Evolutionary conservation across 2,113 vertebrate genomes (phyloP), one percentile per base, ranked within the genome.

Genomic region (Etheostoma spectabile): DNA sequence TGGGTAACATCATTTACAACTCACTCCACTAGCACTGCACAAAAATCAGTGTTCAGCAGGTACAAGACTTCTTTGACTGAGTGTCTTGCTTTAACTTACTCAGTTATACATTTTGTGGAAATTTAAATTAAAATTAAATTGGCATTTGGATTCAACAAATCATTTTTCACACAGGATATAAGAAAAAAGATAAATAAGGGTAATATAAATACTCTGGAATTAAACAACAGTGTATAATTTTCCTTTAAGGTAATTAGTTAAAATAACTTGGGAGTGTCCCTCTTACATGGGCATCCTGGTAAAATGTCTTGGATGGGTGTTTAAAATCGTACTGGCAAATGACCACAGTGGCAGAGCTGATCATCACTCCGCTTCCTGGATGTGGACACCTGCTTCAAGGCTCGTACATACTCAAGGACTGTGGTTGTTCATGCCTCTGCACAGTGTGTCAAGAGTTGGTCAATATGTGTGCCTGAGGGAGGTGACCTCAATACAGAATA

Each of bases 171-270:
- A 72, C 12, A 67, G 15, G 27, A 79, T 75, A 67, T 30, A 83
- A 82, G 62, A 80, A 80, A 82, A 80, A 66, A 73, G 84, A 91
- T 93, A 94, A 93, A 94, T 91, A 92, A 68, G 13, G 48, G 33
- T 83, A 57, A 86, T 92, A 94, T 95, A 95, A 95, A 95, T 95
- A 95, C 71, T 90, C 62, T 90, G 77, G 49, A 84, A 84, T 83
- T 70, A 80, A 79, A 91, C 68, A 91, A n/a, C n/a, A 92, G 63
- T 49, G 51, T 82, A 71, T 42, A 42, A 49, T 79, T 83, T 66
- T 64, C 79, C 15, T 66, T 69, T 11, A 68, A 72, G 84, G 72
- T 84, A 79, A 86, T 65, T 6, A 6, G 15, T 60, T 74, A 77
- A 91, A 87, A 79, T 65, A 74, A 78, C 22, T 74, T 53, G 79